Evolutionary conservation across 2,888 invertebrate species (phyloP).

Genomic region (Tachystola acroxantha): DNA sequence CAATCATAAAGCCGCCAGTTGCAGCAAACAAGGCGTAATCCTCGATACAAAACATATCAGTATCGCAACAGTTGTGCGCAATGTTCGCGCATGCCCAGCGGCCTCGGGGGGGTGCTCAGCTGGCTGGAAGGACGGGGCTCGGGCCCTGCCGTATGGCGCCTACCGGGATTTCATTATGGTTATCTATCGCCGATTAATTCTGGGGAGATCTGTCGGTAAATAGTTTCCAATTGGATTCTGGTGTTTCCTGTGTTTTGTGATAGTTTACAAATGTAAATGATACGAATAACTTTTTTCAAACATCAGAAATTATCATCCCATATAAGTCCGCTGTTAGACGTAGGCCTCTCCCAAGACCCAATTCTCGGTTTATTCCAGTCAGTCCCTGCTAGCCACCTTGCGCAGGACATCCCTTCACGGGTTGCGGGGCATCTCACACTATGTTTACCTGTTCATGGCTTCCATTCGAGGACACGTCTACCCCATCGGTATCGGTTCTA

Average conservation of each 20-base stretch:
- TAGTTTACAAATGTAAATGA: too few relatives aligned
- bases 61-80: conserved; percentile 54
- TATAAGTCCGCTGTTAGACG: too few relatives aligned
- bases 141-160: conserved; percentile 38
- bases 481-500: too few relatives aligned
- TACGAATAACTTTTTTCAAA: too few relatives aligned
- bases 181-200: conserved; percentile 41
- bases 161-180: conserved; percentile 41
- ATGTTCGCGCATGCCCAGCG: conserved; percentile 24
- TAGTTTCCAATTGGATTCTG: conserved; percentile 22
- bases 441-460: too few relatives aligned
- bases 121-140: conserved; percentile 19
- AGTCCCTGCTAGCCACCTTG: too few relatives aligned
- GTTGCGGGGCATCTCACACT: too few relatives aligned
- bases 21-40: conserved; percentile 33
- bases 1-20: conserved; percentile 14
- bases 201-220: conserved; percentile 24
- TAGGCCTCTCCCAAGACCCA: too few relatives aligned
- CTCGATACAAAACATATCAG: conserved; percentile 45
- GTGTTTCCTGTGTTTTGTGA: conserved; percentile 34
- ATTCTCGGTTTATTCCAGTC: too few relatives aligned
- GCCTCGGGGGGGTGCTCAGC: conserved; percentile 46
- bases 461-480: too few relatives aligned
- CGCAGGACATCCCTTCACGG: too few relatives aligned
- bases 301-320: too few relatives aligned